phyloP scores from a whole-genome alignment of 2,888 invertebrate species.

The Anoncus sp. region DNA sequence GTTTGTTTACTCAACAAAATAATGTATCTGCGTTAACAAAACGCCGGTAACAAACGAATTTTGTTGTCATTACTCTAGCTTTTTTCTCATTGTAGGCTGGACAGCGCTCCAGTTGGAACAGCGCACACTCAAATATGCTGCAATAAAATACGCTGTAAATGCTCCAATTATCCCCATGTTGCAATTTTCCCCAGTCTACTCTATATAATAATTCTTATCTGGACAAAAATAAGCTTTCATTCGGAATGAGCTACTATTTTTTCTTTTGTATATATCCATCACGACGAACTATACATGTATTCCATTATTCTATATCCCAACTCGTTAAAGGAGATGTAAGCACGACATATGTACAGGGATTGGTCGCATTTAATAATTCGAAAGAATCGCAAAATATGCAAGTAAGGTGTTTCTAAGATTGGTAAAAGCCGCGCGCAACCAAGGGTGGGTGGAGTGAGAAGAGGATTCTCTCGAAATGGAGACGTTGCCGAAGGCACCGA shows the following conservation, averaged over 20 bases:
- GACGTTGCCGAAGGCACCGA: slow-evolving; percentile 44
- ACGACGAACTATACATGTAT: neutral
- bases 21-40: too few species aligned
- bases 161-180: too few species aligned
- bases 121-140: too few species aligned
- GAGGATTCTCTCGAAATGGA: slow-evolving; percentile 57
- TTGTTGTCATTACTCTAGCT: too few species aligned
- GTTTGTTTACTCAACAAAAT: too few species aligned
- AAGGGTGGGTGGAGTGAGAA: slow-evolving; percentile 18
- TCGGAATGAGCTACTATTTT: neutral
- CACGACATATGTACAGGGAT: neutral
- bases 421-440: slow-evolving; percentile 2
- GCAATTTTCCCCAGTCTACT: too few species aligned
- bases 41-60: too few species aligned
- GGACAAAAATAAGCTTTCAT: neutral
- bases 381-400: slow-evolving; percentile 29
- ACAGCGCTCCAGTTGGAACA: too few species aligned
- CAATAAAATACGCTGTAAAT: too few species aligned
- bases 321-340: neutral
- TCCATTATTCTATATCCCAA: neutral
- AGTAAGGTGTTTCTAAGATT: slow-evolving; percentile 14
- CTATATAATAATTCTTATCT: neutral
- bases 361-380: slow-evolving; percentile 38
- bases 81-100: too few species aligned
- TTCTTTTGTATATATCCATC: neutral